Conservation (phyloP, 2,888 invertebrate species). For the Laothoe populi region DNA sequence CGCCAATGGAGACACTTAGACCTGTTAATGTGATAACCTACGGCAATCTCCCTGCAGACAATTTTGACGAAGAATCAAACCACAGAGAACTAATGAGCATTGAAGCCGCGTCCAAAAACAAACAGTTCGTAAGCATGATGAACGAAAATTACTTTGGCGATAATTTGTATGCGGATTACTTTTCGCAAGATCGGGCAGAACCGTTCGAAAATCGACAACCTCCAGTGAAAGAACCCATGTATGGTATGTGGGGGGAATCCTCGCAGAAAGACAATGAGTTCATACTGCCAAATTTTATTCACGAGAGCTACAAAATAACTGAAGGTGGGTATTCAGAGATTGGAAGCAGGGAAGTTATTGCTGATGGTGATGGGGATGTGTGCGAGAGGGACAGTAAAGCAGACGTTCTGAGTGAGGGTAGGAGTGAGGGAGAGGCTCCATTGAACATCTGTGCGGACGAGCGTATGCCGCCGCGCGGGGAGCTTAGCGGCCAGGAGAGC, state of each 20-base stretch:
- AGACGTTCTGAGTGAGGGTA: constrained; percentile 68
- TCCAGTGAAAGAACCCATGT: constrained; percentile 56
- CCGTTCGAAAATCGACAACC: constrained; percentile 56
- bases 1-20: constrained; percentile 64
- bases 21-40: constrained; percentile 76
- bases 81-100: constrained; percentile 71
- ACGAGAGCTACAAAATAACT: constrained; percentile 77
- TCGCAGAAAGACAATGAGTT: constrained; percentile 75
- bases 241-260: constrained; percentile 71
- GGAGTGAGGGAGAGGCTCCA: constrained; percentile 65
- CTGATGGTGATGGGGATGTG: constrained; percentile 50
- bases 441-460: constrained; percentile 93
- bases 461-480: constrained; percentile 94
- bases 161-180: constrained; percentile 79
- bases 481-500: constrained; percentile 94
- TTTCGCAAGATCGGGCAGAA: constrained; percentile 74
- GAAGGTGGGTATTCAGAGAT: constrained; percentile 67
- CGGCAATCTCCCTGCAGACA: constrained; percentile 63
- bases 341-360: constrained; percentile 44
- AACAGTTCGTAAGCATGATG: constrained; percentile 79
- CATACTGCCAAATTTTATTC: constrained; percentile 76
- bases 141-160: constrained; percentile 80
- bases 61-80: constrained; percentile 73
- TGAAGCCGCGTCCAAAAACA: constrained; percentile 72
- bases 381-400: constrained; percentile 68